Percentiles rank a stretch among this genome's conserved stretches.
These are phyloP conservation scores for Lagodon rhomboides DNA, from an alignment of 2,797 vertebrate genomes.

Conservation along the genomic window DNA sequence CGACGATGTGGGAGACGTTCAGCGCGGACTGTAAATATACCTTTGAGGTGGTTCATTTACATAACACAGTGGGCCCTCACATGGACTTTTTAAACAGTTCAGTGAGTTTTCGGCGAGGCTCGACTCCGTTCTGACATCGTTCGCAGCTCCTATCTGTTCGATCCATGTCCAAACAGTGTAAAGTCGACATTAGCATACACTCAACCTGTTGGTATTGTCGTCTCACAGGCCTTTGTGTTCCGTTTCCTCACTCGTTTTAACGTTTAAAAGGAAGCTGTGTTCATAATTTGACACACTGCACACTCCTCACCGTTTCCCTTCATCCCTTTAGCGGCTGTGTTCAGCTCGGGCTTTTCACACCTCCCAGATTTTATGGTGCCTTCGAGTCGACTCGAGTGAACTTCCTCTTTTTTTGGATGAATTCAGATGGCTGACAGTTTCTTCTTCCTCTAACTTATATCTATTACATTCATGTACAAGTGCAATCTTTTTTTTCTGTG, in stretches of 20 bases:
- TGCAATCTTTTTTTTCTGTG: no score
- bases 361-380: background rate
- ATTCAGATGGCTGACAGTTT: background rate
- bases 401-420: background rate
- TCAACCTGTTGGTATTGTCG: slow-evolving; percentile 46
- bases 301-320: slow-evolving; percentile 12
- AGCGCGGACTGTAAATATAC: slow-evolving; percentile 47
- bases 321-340: slow-evolving; percentile 3
- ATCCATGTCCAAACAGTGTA: slow-evolving; percentile 48
- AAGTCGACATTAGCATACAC: slow-evolving; percentile 29
- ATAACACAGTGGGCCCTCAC: slow-evolving; percentile 66
- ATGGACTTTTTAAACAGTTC: slow-evolving; percentile 60
- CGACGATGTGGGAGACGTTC: slow-evolving; percentile 32
- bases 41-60: slow-evolving; percentile 69
- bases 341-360: slow-evolving; percentile 38
- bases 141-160: slow-evolving; percentile 36
- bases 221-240: slow-evolving; percentile 34
- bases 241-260: slow-evolving; percentile 31
- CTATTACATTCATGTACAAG: no score
- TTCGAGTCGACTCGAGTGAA: slow-evolving; percentile 2
- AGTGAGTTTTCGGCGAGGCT: slow-evolving; percentile 42
- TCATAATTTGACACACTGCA: slow-evolving; percentile 46
- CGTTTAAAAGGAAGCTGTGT: slow-evolving; percentile 44
- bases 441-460: background rate
- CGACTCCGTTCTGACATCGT: slow-evolving; percentile 31